Conservation (phyloP, 2,797 vertebrate species). For the Pitangus sulphuratus region DNA sequence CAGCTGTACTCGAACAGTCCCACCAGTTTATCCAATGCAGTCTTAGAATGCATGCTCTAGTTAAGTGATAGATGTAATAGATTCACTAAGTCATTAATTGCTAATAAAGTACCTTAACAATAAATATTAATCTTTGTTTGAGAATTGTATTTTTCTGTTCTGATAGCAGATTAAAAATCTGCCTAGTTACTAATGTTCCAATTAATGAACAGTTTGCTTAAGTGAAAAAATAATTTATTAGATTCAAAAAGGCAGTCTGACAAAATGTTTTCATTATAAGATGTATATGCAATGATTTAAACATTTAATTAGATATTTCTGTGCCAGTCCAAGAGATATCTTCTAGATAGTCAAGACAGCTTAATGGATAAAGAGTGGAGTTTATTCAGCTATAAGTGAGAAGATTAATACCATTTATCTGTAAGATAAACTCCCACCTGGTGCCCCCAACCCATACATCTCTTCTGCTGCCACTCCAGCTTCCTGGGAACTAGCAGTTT, state of each 20-base stretch:
- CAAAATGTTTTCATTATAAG: conserved; percentile 2
- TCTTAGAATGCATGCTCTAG: neutral
- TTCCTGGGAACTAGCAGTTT: neutral
- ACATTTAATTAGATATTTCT: neutral
- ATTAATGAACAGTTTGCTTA: conserved; percentile 62
- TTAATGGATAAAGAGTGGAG: neutral
- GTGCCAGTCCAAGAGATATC: neutral
- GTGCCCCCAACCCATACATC: neutral
- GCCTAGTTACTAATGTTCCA: conserved; percentile 63
- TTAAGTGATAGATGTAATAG: neutral
- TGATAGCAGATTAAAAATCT: conserved; percentile 38
- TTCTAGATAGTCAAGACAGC: neutral
- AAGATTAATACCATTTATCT: neutral
- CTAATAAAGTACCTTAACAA: neutral
- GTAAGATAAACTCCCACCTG: neutral
- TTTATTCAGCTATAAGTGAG: neutral
- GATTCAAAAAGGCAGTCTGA: neutral
- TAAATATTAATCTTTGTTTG: conserved; percentile 10
- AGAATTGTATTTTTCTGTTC: conserved; percentile 63
- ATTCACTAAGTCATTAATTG: neutral
- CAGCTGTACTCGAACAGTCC: neutral
- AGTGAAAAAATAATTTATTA: conserved; percentile 53
- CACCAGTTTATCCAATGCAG: neutral
- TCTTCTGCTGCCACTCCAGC: neutral
- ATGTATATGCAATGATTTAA: neutral